These are phyloP conservation scores for Vulpes vulpes DNA, from an alignment of 2,113 vertebrate genomes.

Conservation along the genomic window DNA sequence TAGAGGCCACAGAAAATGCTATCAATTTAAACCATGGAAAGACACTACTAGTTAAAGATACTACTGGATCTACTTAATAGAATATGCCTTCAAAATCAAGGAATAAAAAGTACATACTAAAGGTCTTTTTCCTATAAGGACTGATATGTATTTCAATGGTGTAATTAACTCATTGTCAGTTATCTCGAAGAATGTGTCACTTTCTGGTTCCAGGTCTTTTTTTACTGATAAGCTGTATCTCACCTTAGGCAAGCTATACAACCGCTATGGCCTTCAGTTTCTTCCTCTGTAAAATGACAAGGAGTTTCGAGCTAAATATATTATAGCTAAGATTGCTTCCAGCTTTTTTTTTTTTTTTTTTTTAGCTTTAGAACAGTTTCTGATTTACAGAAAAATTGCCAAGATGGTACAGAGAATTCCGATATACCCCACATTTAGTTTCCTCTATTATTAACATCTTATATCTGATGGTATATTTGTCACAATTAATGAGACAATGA, in stretches of 20 bases:
- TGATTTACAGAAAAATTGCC: background rate
- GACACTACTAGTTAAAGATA: background rate
- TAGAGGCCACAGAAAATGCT: background rate
- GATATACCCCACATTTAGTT: background rate
- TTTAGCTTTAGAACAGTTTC: background rate
- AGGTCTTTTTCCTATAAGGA: background rate
- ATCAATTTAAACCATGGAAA: background rate
- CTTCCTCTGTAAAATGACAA: conserved; percentile 25
- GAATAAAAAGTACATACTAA: background rate
- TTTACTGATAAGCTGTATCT: background rate
- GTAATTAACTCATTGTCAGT: background rate
- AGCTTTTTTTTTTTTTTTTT: background rate
- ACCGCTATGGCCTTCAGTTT: background rate
- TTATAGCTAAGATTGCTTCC: background rate
- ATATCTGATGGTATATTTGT: background rate
- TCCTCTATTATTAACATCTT: background rate
- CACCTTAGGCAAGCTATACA: background rate
- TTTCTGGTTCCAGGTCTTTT: background rate
- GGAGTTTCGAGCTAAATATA: background rate
- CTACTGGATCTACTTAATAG: background rate
- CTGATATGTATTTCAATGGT: background rate
- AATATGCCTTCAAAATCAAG: background rate
- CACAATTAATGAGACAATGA: background rate
- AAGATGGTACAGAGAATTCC: background rate
- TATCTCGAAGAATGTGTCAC: background rate